phyloP scores from a whole-genome alignment of 1,140 invertebrate genomes.

The Trichonephila clavipes region DNA sequence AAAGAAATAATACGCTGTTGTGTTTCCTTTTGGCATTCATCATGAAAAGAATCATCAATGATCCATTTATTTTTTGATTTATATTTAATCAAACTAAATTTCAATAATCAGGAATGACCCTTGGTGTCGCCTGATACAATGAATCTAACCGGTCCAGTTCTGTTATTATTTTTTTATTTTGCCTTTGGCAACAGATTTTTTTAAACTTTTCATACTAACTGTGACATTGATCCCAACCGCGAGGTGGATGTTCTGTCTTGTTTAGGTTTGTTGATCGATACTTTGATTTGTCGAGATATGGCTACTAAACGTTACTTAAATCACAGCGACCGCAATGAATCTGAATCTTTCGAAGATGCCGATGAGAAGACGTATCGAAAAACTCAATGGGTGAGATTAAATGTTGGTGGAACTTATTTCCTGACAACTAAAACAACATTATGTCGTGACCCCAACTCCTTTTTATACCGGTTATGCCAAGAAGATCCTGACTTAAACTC shows the following conservation, averaged over 20 bases:
- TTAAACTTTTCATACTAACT: neutral
- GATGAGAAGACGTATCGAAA: constrained; percentile 75
- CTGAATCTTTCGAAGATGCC: constrained; percentile 73
- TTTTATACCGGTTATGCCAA: constrained; percentile 97
- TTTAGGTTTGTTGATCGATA: constrained; percentile 54
- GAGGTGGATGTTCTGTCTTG: neutral
- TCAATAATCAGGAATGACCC: too few species aligned
- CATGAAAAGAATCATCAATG: too few species aligned
- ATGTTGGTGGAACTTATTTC: constrained; percentile 96
- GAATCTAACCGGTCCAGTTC: too few species aligned
- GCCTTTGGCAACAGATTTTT: neutral
- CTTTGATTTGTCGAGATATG: constrained; percentile 46
- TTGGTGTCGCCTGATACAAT: too few species aligned
- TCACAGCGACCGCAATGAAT: constrained; percentile 72
- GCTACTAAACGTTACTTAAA: constrained; percentile 73
- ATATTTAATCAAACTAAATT: too few species aligned
- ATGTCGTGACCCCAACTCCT: constrained; percentile 96
- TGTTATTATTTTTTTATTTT: neutral
- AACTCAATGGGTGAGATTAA: constrained; percentile 86
- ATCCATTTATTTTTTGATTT: too few species aligned
- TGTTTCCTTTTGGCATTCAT: too few species aligned
- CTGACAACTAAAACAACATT: constrained; percentile 97
- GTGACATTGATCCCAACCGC: constrained; percentile 26
- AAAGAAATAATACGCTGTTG: too few species aligned
- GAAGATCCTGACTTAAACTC: constrained; percentile 95